A percentile compares a stretch with the other conserved stretches of the same genome.
phyloP scores from a whole-genome alignment of 1,140 invertebrate genomes.

The Drosophila kohkoa region DNA sequence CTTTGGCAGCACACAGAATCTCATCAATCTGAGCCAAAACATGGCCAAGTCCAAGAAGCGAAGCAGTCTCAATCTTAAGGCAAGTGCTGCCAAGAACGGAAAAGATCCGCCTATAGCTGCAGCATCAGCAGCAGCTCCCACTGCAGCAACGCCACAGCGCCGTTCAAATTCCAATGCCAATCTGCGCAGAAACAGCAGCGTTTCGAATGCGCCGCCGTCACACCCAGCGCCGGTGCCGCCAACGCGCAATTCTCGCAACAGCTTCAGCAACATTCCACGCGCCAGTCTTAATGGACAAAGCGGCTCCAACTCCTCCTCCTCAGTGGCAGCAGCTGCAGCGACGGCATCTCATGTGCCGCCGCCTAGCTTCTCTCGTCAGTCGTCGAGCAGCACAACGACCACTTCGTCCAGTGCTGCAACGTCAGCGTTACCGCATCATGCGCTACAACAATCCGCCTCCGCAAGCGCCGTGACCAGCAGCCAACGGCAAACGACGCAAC shows the following conservation, averaged over 20 bases:
- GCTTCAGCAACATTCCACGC: conserved; percentile 84
- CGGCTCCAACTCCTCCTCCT: conserved; percentile 1
- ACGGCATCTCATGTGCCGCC: conserved; percentile 11
- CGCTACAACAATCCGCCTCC: conserved; percentile 67
- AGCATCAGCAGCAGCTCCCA: background rate
- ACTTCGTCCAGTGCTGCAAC: conserved; percentile 47
- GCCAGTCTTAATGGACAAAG: conserved; percentile 66
- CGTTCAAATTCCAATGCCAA: conserved; percentile 80
- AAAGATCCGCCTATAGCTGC: conserved; percentile 61
- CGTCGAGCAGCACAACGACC: conserved; percentile 70
- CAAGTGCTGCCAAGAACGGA: conserved; percentile 53
- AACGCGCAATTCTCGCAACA: conserved; percentile 69
- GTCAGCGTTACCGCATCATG: conserved; percentile 10
- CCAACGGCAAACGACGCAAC: conserved; percentile 53
- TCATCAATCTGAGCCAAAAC: conserved; percentile 78
- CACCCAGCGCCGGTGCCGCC: conserved; percentile 68
- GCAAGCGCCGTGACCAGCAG: conserved; percentile 57
- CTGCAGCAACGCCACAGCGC: conserved; percentile 43
- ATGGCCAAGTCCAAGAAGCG: conserved; percentile 81
- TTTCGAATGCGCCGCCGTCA: conserved; percentile 40
- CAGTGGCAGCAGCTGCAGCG: conserved; percentile 9
- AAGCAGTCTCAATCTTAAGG: conserved; percentile 80
- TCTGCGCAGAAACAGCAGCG: conserved; percentile 72
- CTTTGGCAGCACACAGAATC: conserved; percentile 82
- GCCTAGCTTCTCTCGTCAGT: conserved; percentile 67